A percentile compares a stretch with the other conserved stretches of the same genome.
Conservation (phyloP, 2,888 invertebrate genomes). For the Ichneumoninae sp. region DNA sequence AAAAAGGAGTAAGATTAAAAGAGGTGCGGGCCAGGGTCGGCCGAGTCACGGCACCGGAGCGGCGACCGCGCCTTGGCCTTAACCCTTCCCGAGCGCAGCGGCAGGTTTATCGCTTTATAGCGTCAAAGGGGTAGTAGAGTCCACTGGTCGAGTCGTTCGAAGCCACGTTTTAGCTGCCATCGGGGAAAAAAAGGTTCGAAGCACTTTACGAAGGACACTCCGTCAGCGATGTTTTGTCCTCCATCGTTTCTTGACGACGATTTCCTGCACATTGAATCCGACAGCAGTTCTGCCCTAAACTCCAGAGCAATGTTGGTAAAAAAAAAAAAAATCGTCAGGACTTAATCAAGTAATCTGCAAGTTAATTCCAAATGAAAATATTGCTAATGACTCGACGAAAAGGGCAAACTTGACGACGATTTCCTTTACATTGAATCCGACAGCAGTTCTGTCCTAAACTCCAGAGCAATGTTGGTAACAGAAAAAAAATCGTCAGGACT, state of each 20-base stretch:
- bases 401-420: too few relatives aligned
- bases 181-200: conserved; percentile 31
- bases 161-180: conserved; percentile 36
- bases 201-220: conserved; percentile 44
- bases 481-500: not conserved
- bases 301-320: not conserved
- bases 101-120: conserved; percentile 79
- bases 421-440: too few relatives aligned
- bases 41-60: conserved; percentile 23
- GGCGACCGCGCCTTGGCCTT: conserved; percentile 40
- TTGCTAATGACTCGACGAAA: too few relatives aligned
- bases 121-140: conserved; percentile 66
- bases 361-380: too few relatives aligned
- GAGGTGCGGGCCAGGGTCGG: conserved; percentile 62
- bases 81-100: conserved; percentile 73
- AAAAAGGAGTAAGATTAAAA: conserved; percentile 59
- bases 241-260: not conserved
- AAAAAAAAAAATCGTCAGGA: not conserved
- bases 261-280: not conserved
- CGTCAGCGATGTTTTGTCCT: not conserved
- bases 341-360: too few relatives aligned
- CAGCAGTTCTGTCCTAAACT: too few relatives aligned
- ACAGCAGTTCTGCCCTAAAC: too few relatives aligned
- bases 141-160: conserved; percentile 48
- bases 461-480: not conserved